Conservation (phyloP, 2,113 vertebrate genomes). For the Alosa alosa region DNA sequence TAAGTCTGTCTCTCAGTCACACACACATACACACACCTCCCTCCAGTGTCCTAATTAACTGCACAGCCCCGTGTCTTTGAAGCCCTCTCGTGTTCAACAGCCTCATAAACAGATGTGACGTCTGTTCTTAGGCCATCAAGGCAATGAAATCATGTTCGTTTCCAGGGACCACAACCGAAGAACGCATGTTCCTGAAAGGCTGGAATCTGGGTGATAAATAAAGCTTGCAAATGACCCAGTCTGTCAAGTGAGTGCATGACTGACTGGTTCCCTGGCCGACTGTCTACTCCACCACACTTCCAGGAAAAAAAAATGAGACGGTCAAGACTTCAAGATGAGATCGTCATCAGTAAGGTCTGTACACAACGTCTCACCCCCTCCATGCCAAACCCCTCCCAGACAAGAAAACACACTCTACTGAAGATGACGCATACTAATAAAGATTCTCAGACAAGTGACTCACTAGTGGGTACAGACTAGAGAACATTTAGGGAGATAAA, state of each 20-base stretch:
- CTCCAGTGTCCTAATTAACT: not conserved
- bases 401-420: not conserved
- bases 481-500: not conserved
- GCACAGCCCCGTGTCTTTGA: not conserved
- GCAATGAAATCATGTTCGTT: not conserved
- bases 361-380: not conserved
- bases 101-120: not conserved
- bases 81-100: not conserved
- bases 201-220: not conserved
- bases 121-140: not conserved
- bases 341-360: conserved; percentile 40
- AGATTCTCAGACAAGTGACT: not conserved
- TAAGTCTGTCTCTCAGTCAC: not conserved
- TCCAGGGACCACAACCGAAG: not conserved
- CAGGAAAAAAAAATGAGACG: conserved; percentile 28
- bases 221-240: conserved; percentile 1
- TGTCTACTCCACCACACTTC: not conserved
- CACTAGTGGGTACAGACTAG: not conserved
- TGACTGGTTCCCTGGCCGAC: not conserved
- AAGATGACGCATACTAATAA: conserved; percentile 15
- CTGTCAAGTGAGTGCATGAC: not conserved
- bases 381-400: not conserved
- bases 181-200: conserved; percentile 3
- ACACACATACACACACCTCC: conserved; percentile 8
- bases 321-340: conserved; percentile 22